Evolutionary conservation across 1,140 invertebrate genomes (phyloP).

Genomic region (Brachionus koreanus): DNA sequence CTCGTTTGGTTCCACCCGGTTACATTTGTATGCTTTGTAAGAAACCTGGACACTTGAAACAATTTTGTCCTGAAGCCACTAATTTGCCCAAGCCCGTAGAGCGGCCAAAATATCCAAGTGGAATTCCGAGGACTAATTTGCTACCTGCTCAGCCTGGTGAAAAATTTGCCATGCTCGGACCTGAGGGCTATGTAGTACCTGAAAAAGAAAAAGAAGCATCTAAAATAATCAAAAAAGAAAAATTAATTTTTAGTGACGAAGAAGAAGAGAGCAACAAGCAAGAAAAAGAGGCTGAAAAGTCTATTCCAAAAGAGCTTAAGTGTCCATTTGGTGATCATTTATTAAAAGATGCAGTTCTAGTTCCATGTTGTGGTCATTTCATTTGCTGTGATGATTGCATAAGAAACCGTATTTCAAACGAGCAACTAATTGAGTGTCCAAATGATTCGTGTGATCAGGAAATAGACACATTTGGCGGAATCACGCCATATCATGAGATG

Average conservation of each 20-base stretch:
- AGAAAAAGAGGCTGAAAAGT: not conserved
- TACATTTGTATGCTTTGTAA: conserved; percentile 4
- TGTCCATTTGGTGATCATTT: conserved; percentile 33
- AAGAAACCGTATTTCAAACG: conserved; percentile 3
- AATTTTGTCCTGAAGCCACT: conserved; percentile 18
- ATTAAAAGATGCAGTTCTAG: conserved; percentile 36
- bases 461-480: not conserved
- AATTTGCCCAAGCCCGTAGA: not conserved
- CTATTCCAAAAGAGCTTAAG: not conserved
- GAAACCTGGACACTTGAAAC: conserved; percentile 31
- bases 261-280: not conserved
- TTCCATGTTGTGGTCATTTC: conserved; percentile 42
- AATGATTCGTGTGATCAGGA: conserved; percentile 28
- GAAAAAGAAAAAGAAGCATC: conserved; percentile 20
- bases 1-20: not conserved
- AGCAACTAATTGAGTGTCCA: conserved; percentile 31
- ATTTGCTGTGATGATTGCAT: conserved; percentile 43
- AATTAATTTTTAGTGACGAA: not conserved
- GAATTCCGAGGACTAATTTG: conserved; percentile 14
- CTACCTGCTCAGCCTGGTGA: conserved; percentile 20
- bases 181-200: conserved; percentile 26
- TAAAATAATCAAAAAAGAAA: conserved; percentile 42
- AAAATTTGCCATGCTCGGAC: conserved; percentile 36
- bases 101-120: conserved; percentile 18
- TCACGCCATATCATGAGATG: conserved; percentile 36